These are phyloP conservation scores for Apamea crenata DNA, from an alignment of 2,888 invertebrate species.

Conservation along the genomic window DNA sequence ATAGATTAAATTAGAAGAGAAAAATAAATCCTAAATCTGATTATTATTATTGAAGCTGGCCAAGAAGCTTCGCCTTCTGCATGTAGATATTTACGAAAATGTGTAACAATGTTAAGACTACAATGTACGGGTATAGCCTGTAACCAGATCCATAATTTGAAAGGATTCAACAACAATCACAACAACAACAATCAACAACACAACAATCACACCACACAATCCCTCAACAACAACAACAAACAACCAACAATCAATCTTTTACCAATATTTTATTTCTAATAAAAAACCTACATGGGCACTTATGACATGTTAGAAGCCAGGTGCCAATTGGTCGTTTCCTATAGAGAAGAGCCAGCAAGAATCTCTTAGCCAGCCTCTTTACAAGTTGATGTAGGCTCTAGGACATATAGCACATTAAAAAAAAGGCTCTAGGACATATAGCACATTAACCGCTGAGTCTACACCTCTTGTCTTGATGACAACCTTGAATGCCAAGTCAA, in stretches of 20 bases:
- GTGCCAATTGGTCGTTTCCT: too few relatives aligned
- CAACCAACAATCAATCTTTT: too few relatives aligned
- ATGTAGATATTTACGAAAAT: not conserved
- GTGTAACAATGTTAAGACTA: not conserved
- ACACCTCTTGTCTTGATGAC: too few relatives aligned
- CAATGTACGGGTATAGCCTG: not conserved
- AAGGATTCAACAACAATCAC: too few relatives aligned
- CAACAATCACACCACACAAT: too few relatives aligned
- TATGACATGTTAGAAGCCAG: not conserved
- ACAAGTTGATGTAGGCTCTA: not conserved
- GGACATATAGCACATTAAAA: too few relatives aligned
- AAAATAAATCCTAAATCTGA: not conserved
- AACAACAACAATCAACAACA: too few relatives aligned
- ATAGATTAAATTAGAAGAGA: not conserved
- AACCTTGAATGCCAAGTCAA: not conserved
- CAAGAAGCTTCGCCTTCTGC: not conserved
- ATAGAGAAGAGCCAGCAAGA: not conserved
- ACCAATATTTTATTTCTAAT: too few relatives aligned
- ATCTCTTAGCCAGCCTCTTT: too few relatives aligned
- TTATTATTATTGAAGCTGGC: not conserved
- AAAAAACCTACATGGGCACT: not conserved
- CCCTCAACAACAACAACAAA: too few relatives aligned
- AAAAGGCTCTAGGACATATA: not conserved
- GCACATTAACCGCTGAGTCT: not conserved
- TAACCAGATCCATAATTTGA: too few relatives aligned